A percentile compares a stretch with the other conserved stretches of the same genome.
These are phyloP conservation scores for Saguinus imperator DNA, from an alignment of 2,113 vertebrate species.

Conservation along the genomic window DNA sequence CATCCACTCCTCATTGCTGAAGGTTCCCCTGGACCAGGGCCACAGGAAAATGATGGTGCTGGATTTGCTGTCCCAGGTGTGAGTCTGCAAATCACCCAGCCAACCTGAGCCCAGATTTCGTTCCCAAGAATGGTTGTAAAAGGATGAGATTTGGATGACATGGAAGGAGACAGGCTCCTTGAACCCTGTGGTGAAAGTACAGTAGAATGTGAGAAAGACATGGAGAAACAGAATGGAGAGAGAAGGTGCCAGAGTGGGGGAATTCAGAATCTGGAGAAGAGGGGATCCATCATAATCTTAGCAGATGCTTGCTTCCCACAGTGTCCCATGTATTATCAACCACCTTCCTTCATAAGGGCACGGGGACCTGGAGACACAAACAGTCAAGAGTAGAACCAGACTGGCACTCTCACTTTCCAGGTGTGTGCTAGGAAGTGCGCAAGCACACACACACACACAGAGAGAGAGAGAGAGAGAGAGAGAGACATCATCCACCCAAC, in stretches of 20 bases:
- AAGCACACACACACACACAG: neutral
- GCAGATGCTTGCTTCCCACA: neutral
- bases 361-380: neutral
- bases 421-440: neutral
- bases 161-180: neutral
- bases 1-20: neutral
- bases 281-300: neutral
- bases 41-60: neutral
- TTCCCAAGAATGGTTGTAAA: neutral
- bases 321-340: rapidly evolving
- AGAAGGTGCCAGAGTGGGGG: neutral
- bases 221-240: neutral
- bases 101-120: neutral
- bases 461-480: too few relatives aligned
- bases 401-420: neutral
- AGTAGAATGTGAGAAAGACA: too few relatives aligned
- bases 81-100: neutral
- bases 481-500: neutral
- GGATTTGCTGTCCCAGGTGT: neutral
- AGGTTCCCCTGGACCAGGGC: neutral
- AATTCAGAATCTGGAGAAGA: neutral
- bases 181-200: neutral
- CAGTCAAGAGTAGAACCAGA: neutral
- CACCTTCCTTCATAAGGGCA: neutral
- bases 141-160: rapidly evolving